Evolutionary conservation across 2,797 vertebrate species (phyloP).

Genomic region (Loris lydekkerianus): DNA sequence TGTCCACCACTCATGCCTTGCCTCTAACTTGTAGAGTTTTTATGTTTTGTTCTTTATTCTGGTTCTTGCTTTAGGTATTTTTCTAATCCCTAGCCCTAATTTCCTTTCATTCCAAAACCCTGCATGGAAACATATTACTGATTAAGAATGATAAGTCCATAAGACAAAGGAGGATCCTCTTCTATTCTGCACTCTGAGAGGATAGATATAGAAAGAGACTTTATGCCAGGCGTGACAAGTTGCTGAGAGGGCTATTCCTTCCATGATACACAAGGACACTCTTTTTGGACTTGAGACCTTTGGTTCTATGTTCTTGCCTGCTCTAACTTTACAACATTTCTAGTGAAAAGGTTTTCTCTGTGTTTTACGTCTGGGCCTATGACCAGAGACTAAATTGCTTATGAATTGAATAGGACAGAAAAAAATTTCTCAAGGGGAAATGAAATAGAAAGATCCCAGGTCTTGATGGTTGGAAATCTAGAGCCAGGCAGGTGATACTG

Average conservation of each 20-base stretch:
- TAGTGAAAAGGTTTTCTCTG: neutral
- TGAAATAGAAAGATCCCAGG: neutral
- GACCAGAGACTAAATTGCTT: neutral
- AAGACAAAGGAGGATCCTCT: neutral
- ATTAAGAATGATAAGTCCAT: neutral
- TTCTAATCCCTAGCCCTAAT: neutral
- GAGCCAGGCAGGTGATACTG: neutral
- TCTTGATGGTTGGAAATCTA: neutral
- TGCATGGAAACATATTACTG: neutral
- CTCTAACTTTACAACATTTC: neutral
- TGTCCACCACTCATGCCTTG: neutral
- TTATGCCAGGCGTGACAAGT: neutral
- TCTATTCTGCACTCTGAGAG: neutral
- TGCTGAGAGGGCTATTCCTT: neutral
- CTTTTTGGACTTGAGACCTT: neutral
- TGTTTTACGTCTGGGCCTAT: neutral
- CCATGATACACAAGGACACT: neutral
- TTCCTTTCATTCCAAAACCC: constrained; percentile 34
- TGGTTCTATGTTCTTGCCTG: neutral
- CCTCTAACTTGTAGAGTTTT: neutral
- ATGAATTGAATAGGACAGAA: neutral
- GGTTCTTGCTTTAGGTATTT: neutral
- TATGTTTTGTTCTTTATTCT: neutral
- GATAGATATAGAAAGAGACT: neutral
- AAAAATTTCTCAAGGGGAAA: neutral